Evolutionary conservation across 2,797 vertebrate species (phyloP).

Genomic region (Eleutherodactylus coqui): DNA sequence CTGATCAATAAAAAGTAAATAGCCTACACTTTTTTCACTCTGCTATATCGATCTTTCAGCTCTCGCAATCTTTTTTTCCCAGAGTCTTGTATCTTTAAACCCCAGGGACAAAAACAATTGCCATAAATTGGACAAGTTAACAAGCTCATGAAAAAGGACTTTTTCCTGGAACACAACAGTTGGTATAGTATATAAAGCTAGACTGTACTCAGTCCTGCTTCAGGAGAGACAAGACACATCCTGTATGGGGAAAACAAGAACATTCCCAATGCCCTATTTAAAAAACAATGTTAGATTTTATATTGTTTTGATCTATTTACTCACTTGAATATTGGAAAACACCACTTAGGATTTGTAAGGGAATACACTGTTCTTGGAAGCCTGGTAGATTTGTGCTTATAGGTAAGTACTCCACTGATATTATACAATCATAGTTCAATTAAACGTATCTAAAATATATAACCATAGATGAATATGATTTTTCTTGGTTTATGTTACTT

Average conservation of each 20-base stretch:
- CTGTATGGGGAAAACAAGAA: conserved; percentile 29
- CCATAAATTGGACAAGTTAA: conserved; percentile 99
- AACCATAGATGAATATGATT: not conserved
- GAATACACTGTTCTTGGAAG: not conserved
- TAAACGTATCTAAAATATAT: not conserved
- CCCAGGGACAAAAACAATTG: conserved; percentile 98
- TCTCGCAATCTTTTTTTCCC: conserved; percentile 89
- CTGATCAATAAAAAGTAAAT: conserved; percentile 99
- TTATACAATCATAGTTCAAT: not conserved
- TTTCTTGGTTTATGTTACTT: not conserved
- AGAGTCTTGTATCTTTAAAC: conserved; percentile 93
- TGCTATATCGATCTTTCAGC: conserved; percentile 98
- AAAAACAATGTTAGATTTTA: conserved; percentile 1
- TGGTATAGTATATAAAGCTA: conserved; percentile 73
- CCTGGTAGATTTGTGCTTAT: not conserved
- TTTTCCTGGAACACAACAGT: conserved; percentile 82
- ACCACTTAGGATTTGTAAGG: not conserved
- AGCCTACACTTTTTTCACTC: conserved; percentile 98
- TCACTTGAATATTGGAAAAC: not conserved
- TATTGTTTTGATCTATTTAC: not conserved
- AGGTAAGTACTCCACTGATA: conserved; percentile 8
- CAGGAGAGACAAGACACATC: conserved; percentile 83
- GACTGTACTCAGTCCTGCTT: conserved; percentile 71
- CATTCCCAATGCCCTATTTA: not conserved
- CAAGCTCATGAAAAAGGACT: conserved; percentile 96